A percentile compares a stretch with the other conserved stretches of the same genome.
phyloP scores from a whole-genome alignment of 2,888 invertebrate genomes.

The Brassicogethes aeneus region DNA sequence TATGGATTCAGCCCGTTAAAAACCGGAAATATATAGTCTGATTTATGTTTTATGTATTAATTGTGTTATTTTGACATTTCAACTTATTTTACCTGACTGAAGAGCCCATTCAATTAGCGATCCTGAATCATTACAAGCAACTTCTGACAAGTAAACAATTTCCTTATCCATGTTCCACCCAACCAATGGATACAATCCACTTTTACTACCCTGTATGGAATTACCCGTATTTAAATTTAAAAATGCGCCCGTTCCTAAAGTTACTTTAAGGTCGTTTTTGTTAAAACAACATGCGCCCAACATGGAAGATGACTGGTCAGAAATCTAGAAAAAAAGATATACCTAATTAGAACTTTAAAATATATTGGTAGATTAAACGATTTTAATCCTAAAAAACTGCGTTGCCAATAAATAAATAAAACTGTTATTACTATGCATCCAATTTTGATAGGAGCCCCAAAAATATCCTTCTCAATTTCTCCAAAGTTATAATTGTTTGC shows the following conservation, averaged over 20 bases:
- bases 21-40: constrained; percentile 12
- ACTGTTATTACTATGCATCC: constrained; percentile 51
- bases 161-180: constrained; percentile 67
- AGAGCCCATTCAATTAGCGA: constrained; percentile 80
- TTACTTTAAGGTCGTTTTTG: constrained; percentile 73
- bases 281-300: constrained; percentile 79
- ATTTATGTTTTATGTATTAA: constrained; percentile 4
- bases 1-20: too few relatives aligned
- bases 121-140: constrained; percentile 81
- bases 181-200: constrained; percentile 84
- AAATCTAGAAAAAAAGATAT: constrained; percentile 48
- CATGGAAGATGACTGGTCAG: constrained; percentile 83
- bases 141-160: constrained; percentile 73
- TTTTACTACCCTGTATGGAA: constrained; percentile 68
- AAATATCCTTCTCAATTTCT: constrained; percentile 51
- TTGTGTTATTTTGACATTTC: constrained; percentile 5
- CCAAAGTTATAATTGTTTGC: constrained; percentile 73
- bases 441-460: constrained; percentile 73
- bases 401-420: too few relatives aligned
- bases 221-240: constrained; percentile 73
- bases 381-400: too few relatives aligned
- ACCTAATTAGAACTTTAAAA: too few relatives aligned
- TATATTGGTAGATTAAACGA: too few relatives aligned
- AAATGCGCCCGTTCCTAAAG: constrained; percentile 89
- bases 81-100: constrained; percentile 47